These are phyloP conservation scores for Plusia festucae DNA, from an alignment of 2,888 invertebrate genomes.

Conservation along the genomic window DNA sequence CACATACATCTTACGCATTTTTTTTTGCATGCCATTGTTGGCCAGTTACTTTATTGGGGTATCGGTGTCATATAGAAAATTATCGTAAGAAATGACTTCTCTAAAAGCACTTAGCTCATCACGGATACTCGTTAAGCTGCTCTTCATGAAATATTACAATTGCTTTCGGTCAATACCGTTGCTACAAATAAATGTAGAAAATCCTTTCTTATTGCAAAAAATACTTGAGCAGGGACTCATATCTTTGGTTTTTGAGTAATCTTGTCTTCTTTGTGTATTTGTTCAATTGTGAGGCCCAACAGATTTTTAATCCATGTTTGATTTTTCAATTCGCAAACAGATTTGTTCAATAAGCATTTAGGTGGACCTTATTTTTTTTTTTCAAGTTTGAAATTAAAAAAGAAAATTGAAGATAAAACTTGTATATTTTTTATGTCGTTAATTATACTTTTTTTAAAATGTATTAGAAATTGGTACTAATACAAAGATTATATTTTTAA, in stretches of 20 bases:
- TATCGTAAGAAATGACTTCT: slow-evolving; percentile 51
- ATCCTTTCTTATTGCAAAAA: slow-evolving; percentile 58
- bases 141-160: slow-evolving; percentile 54
- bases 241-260: slow-evolving; percentile 55
- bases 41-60: slow-evolving; percentile 78
- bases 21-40: slow-evolving; percentile 80
- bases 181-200: slow-evolving; percentile 47
- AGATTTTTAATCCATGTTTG: slow-evolving; percentile 49
- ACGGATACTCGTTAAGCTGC: slow-evolving; percentile 57
- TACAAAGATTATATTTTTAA: slow-evolving; percentile 6
- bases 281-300: slow-evolving; percentile 59
- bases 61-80: slow-evolving; percentile 77
- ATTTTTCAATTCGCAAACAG: too few species aligned
- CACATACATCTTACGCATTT: slow-evolving; percentile 72
- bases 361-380: too few species aligned
- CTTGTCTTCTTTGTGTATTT: slow-evolving; percentile 63
- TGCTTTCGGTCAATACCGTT: slow-evolving; percentile 8
- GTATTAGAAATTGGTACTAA: slow-evolving; percentile 41
- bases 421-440: too few species aligned
- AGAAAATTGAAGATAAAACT: too few species aligned
- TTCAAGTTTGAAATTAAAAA: too few species aligned
- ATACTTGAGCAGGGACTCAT: slow-evolving; percentile 63
- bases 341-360: slow-evolving; percentile 43
- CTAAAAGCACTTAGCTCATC: slow-evolving; percentile 66
- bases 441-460: slow-evolving; percentile 37